These are phyloP conservation scores for Drosophila watanabei DNA, from an alignment of 1,140 invertebrate species.

Conservation along the genomic window DNA sequence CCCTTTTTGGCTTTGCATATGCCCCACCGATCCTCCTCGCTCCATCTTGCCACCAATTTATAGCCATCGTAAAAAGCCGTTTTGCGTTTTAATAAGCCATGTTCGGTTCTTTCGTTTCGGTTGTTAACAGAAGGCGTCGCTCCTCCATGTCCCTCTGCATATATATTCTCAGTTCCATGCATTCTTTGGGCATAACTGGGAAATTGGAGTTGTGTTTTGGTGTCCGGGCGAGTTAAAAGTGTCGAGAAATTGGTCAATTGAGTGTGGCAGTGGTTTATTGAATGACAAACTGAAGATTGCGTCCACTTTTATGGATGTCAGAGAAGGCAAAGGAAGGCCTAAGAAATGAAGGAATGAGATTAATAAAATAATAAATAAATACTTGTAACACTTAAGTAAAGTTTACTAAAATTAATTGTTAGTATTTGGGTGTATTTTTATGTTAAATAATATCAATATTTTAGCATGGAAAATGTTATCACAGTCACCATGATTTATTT, in stretches of 20 bases:
- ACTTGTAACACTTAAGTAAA: background rate
- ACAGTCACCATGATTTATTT: no score
- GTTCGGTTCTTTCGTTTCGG: conserved; percentile 64
- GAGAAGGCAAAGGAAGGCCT: background rate
- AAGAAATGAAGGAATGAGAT: background rate
- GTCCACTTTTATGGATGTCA: conserved; percentile 20
- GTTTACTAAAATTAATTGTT: background rate
- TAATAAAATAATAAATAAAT: background rate
- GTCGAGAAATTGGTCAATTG: conserved; percentile 63
- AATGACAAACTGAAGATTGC: conserved; percentile 21
- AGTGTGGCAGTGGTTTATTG: conserved; percentile 69
- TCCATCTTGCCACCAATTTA: conserved; percentile 68
- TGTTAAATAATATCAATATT: background rate
- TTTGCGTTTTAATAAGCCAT: conserved; percentile 85
- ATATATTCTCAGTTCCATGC: conserved; percentile 22
- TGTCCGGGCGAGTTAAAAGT: conserved; percentile 23
- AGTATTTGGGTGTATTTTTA: background rate
- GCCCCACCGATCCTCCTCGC: conserved; percentile 32
- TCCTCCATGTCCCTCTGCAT: background rate
- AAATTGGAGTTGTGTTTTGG: conserved; percentile 39
- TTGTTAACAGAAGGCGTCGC: conserved; percentile 73
- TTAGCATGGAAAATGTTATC: background rate
- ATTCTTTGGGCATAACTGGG: conserved; percentile 58
- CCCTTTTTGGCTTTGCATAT: conserved; percentile 71
- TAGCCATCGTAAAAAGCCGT: conserved; percentile 82